Evolutionary conservation across 2,888 invertebrate genomes (phyloP), one percentile per base, ranked within the genome.

Genomic region (Chrysolina haemoptera): DNA sequence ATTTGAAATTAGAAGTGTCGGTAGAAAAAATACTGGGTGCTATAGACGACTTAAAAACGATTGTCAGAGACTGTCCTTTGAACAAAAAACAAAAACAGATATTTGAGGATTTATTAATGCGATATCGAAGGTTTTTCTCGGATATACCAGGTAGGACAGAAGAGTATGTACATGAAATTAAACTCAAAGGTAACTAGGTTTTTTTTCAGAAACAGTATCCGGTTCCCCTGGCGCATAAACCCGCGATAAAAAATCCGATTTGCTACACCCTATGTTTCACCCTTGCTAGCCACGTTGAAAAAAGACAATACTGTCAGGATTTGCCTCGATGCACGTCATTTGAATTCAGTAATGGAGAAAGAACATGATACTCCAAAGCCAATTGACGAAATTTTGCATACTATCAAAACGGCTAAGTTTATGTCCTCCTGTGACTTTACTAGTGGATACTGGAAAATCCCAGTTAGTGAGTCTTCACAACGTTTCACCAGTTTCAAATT

Each of bases 101-200:
- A 27, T 27, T 27, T 5, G 27, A 27, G 27, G 27, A 27, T 27
- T 27, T 27, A 27, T 27, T 27, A 27, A 27, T 27, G 27, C 27
- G 27, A 27, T 27, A 27, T 27, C 27, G 27, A 27, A 27, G 5
- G 16, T 53, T 71, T 11, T 62, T 62, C 71, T 75, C 75, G 5
- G 72, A 75, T 43, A 27, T 41, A 43, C 68, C 75, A 20, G 71
- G 69, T 8, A 9, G 68, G n/a, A 72, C 72, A n/a, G 12, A 55
- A 35, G 22, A 62, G n/a, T 72, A 75, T 40, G 3, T 35, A 9
- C 70, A 75, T 67, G 50, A 64, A n/a, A 75, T 75, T 62, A 50
- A 62, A 27, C 16, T 73, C 35, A 59, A 11, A 10, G 46, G 62
- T 53, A 12, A 62, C 27, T 27, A 1, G 27, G 27, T 1, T 27